Evolutionary conservation across 37 sponge, comb jelly and placozoan genomes (phyloP).

Genomic region (Axinella damicornis): DNA sequence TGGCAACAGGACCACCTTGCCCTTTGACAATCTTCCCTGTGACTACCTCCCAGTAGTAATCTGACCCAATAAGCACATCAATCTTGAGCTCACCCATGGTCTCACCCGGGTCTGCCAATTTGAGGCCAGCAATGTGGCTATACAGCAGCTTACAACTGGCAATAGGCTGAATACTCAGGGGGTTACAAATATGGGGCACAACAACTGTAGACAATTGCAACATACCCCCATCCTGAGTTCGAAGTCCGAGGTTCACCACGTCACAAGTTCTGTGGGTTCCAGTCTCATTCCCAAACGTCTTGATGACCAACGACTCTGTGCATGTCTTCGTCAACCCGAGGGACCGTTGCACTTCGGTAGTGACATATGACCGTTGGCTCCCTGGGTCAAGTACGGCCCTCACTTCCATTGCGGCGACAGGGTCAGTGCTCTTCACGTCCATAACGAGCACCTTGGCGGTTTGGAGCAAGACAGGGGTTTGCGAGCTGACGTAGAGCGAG

Average conservation of each 20-base stretch:
- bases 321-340: not conserved
- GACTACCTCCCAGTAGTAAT: constrained; percentile 52
- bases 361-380: constrained; percentile 41
- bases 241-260: not conserved
- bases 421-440: not conserved
- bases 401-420: not conserved
- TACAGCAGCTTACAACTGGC: not conserved
- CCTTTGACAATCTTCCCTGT: not conserved
- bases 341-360: not conserved
- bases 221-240: not conserved
- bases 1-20: constrained; percentile 21
- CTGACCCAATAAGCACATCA: constrained; percentile 39
- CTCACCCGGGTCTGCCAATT: constrained; percentile 5
- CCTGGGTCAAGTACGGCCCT: constrained; percentile 30
- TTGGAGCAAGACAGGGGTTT: too few relatives aligned
- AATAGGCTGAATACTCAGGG: constrained; percentile 10
- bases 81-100: not conserved
- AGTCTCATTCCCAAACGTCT: not conserved
- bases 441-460: not conserved
- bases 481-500: not conserved
- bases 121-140: constrained; percentile 1
- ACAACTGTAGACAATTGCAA: not conserved
- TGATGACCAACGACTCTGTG: too few relatives aligned
- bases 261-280: constrained; percentile 13
- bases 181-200: constrained; percentile 41